Percentiles rank a stretch among this genome's conserved stretches.
phyloP scores from a whole-genome alignment of 2,888 invertebrate genomes.

The Megamerina dolium region DNA sequence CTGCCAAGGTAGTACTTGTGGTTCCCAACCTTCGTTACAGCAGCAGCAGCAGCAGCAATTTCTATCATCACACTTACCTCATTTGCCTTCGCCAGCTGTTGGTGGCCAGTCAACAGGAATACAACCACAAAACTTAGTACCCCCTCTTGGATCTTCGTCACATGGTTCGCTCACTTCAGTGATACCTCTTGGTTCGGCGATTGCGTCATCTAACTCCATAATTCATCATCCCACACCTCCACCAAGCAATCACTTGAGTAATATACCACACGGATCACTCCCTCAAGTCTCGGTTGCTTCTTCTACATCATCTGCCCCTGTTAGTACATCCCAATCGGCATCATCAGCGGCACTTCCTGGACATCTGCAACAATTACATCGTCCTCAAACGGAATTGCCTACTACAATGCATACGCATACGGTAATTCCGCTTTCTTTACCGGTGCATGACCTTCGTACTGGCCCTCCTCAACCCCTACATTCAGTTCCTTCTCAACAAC shows the following conservation, averaged over 20 bases:
- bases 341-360: constrained; percentile 34
- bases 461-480: constrained; percentile 36
- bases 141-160: constrained; percentile 32
- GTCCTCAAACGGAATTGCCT: constrained; percentile 47
- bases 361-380: constrained; percentile 41
- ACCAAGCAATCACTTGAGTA: constrained; percentile 18
- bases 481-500: constrained; percentile 34
- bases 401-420: constrained; percentile 48
- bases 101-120: constrained; percentile 42
- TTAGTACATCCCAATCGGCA: constrained; percentile 35
- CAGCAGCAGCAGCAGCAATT: constrained; percentile 46
- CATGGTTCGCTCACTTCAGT: constrained; percentile 16
- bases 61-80: constrained; percentile 47
- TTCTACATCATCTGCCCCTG: constrained; percentile 48
- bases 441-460: constrained; percentile 32
- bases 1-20: constrained; percentile 49
- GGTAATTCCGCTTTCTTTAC: constrained; percentile 42
- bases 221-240: constrained; percentile 33
- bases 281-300: constrained; percentile 47
- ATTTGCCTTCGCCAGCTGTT: constrained; percentile 44
- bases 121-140: constrained; percentile 48
- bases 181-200: constrained; percentile 27
- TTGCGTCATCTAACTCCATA: constrained; percentile 21
- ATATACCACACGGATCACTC: constrained; percentile 20
- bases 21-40: constrained; percentile 41